Evolutionary conservation across 1,140 invertebrate genomes (phyloP).

Genomic region (Drosophila eugracilis): DNA sequence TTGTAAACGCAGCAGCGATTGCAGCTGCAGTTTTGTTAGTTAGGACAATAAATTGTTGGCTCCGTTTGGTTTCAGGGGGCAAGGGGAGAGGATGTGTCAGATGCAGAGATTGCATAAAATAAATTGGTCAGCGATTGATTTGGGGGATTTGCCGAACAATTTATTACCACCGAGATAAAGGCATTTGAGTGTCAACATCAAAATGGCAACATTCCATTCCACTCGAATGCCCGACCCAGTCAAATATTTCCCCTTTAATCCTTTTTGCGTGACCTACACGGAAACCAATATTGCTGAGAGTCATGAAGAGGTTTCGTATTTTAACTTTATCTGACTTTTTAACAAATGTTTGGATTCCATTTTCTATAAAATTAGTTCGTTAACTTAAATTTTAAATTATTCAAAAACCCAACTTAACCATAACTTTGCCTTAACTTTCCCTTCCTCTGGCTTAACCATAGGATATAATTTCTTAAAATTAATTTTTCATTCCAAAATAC

Average conservation of each 20-base stretch:
- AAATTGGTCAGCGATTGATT: constrained; percentile 73
- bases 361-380: no score
- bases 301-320: neutral
- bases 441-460: no score
- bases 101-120: constrained; percentile 64
- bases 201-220: constrained; percentile 51
- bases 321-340: neutral
- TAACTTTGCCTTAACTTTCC: no score
- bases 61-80: constrained; percentile 20
- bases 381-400: no score
- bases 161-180: constrained; percentile 49
- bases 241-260: constrained; percentile 40
- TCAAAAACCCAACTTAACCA: no score
- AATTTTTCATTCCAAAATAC: neutral
- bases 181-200: constrained; percentile 54
- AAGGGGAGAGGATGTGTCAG: constrained; percentile 34
- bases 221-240: constrained; percentile 21
- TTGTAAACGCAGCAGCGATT: constrained; percentile 49
- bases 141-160: constrained; percentile 57
- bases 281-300: neutral
- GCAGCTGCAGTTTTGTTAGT: constrained; percentile 58
- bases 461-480: no score
- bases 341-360: no score
- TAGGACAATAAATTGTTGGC: constrained; percentile 67
- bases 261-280: constrained; percentile 37